Conservation (phyloP, 2,888 invertebrate species). For the Rhagonycha fulva region DNA sequence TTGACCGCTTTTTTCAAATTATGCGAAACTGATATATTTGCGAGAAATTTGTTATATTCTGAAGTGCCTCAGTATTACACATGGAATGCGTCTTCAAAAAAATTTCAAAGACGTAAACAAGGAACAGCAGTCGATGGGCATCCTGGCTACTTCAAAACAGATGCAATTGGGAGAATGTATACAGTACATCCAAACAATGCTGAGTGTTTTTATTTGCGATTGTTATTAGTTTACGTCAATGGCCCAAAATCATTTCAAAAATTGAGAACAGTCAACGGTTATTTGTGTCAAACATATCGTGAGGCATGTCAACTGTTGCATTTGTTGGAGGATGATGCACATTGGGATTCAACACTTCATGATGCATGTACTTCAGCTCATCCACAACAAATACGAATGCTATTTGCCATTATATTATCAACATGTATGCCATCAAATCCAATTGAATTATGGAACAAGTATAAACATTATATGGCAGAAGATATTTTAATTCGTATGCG, state of each 20-base stretch:
- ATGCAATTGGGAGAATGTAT: constrained; percentile 26
- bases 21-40: constrained; percentile 9
- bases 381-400: constrained; percentile 33
- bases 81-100: constrained; percentile 24
- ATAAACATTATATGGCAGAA: no score
- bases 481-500: no score
- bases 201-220: constrained; percentile 27
- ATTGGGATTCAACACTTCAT: constrained; percentile 40
- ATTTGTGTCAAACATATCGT: constrained; percentile 36
- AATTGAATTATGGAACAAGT: no score
- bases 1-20: background rate
- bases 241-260: constrained; percentile 42
- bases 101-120: constrained; percentile 27
- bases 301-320: constrained; percentile 38
- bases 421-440: constrained; percentile 32
- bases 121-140: constrained; percentile 17
- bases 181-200: constrained; percentile 23
- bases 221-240: constrained; percentile 38
- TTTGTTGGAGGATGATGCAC: constrained; percentile 45
- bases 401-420: constrained; percentile 34
- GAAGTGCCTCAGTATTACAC: constrained; percentile 26
- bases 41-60: constrained; percentile 21
- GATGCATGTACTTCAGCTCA: constrained; percentile 34
- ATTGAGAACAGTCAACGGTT: constrained; percentile 43
- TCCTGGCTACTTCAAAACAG: constrained; percentile 1